Conservation (phyloP, 2,113 vertebrate species). For the Pitta sordida region DNA sequence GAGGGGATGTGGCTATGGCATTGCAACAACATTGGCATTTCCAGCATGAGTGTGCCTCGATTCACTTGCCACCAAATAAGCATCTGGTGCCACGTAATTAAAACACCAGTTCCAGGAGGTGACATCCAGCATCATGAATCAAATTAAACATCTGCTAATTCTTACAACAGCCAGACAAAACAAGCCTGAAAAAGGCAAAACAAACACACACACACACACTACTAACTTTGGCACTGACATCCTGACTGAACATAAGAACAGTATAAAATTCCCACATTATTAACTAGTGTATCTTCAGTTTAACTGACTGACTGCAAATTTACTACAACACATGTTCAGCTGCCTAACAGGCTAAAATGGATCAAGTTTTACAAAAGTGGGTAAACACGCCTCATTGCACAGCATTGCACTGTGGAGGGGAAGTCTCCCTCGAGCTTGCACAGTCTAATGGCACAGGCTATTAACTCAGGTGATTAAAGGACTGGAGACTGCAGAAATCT, state of each 20-base stretch:
- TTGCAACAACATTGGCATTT: background rate
- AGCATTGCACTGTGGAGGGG: background rate
- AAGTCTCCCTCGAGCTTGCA: background rate
- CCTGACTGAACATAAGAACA: background rate
- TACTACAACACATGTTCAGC: background rate
- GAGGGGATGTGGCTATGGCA: background rate
- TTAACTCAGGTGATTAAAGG: slow-evolving; percentile 35
- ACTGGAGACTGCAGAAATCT: slow-evolving; percentile 2
- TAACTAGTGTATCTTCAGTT: slow-evolving; percentile 7
- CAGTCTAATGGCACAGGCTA: background rate
- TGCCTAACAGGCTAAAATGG: background rate
- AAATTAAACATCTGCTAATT: slow-evolving; percentile 49
- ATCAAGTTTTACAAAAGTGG: background rate
- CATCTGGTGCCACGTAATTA: slow-evolving; percentile 64
- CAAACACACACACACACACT: background rate
- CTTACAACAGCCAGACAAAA: slow-evolving; percentile 46
- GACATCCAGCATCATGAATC: slow-evolving; percentile 29
- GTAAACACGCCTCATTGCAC: background rate
- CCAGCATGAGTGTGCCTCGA: background rate
- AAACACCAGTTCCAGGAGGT: slow-evolving; percentile 49
- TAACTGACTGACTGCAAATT: background rate
- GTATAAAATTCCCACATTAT: slow-evolving; percentile 27
- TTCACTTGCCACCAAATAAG: background rate
- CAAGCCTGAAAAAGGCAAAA: slow-evolving; percentile 21
- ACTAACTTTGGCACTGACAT: slow-evolving; percentile 40